Base-by-base conservation (phyloP, 2,888 invertebrate species). In the Lasioglossum villosulum region DNA sequence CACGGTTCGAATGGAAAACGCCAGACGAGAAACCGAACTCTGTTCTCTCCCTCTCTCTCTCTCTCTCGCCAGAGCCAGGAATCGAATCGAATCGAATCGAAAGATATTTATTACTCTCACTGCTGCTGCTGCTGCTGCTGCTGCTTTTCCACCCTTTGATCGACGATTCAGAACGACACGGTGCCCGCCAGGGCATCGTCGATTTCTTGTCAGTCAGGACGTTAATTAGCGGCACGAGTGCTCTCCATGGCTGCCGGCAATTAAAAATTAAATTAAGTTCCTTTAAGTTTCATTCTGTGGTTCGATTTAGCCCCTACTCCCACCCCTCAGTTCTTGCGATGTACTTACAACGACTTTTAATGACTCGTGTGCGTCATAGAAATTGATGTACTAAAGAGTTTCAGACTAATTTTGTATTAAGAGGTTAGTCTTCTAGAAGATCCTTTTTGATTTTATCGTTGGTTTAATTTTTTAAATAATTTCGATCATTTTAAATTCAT, bases 241-340 rank as follows among this genome's bases (percentile, higher is more conserved):
- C 59, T 5, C 59, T 63, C 59, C 27, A 30, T 16, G 59, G 27
- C 16, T 16, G 4, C 27, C 16, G 16, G 59, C 30, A 63, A 63
- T 63, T 63, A 27, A 63, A 63, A 63, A 63, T 63, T 14, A 63
- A 63, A 63, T 63, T 63, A 63, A 63, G 59, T 63, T 63, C 59
- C 23, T 52, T 52, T 52, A 52, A 52, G 52, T 52, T 52, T 23
- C 52, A 52, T 52, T 52, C 52, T 52, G 52, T 23, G 52, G 52
- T 52, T 52, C 23, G 23, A 23, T 23, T 52, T 52, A 52, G 23
- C 10, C 10, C 52, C 52, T 3, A 2, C 10, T 3, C 23, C 23
- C 8, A 19, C 48, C 48, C 42, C 39, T 42, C 42, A 42, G 48
- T 48, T 48, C 19, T 6, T 48, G 4, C 48, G 48, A 48, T 48